Evolutionary conservation across 2,888 invertebrate species (phyloP).

Genomic region (Caenorhabditis macrosperma): DNA sequence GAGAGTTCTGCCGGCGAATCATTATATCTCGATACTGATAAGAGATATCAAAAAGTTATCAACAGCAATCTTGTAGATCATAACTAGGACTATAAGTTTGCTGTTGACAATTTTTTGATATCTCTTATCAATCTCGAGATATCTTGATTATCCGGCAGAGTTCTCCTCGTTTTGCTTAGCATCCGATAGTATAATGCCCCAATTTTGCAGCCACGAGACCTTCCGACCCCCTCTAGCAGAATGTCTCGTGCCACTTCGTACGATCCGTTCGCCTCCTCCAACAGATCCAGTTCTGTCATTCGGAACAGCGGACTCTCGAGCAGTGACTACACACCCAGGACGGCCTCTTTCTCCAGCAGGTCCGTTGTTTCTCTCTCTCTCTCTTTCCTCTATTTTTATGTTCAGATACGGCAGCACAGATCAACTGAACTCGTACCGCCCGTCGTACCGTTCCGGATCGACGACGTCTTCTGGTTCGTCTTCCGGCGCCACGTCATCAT

Average conservation of each 20-base stretch:
- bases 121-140: too few relatives aligned
- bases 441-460: conserved; percentile 33
- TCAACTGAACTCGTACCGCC: conserved; percentile 47
- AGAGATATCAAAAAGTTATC: too few relatives aligned
- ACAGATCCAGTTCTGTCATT: conserved; percentile 31
- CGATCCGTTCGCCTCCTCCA: conserved; percentile 57
- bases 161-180: background rate
- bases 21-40: too few relatives aligned
- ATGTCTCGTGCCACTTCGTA: conserved; percentile 63
- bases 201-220: conserved; percentile 39
- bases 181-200: background rate
- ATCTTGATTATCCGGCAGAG: too few relatives aligned
- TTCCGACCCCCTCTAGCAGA: conserved; percentile 6
- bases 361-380: too few relatives aligned
- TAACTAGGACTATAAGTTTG: too few relatives aligned
- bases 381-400: too few relatives aligned
- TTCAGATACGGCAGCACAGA: conserved; percentile 33
- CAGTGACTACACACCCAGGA: conserved; percentile 31
- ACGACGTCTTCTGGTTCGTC: conserved; percentile 9
- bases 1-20: too few relatives aligned
- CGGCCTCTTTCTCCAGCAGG: conserved; percentile 20
- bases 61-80: too few relatives aligned
- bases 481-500: background rate
- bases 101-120: too few relatives aligned
- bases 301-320: conserved; percentile 17